Base-by-base conservation (phyloP, 2,888 invertebrate species). In the Heterodera filipjevi region DNA sequence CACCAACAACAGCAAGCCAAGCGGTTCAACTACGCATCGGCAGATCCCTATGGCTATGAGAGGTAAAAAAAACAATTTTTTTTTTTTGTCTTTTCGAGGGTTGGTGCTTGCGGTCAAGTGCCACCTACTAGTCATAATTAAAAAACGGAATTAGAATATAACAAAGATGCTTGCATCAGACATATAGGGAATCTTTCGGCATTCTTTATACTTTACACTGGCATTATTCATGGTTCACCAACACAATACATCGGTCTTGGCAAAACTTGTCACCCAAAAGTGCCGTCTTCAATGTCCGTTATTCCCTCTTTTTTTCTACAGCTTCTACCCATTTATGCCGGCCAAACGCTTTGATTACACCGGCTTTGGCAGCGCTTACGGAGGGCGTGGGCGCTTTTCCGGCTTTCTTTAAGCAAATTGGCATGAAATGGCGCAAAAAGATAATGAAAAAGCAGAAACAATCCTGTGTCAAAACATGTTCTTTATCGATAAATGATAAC, bases 21-120 rank as follows among this genome's bases (percentile, higher is more conserved):
- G 68, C 68, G 68, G 30, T 68, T 68, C 33, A 35, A 68, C 16
- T 68, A 68, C 8, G 68, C 19, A 22, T 35, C 68, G 68, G 12
- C 68, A 32, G 35, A 68, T 3, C 32, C 32, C 32, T 68, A 35
- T 35, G 33, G 35, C 32, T 32, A 30, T 35, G 68, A 35, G 33
- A 0, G 59, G 59, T 59, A 59, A 59, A 6, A 19, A 53, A 39
- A 39, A n/a, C n/a, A n/a, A n/a, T n/a, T n/a, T n/a, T n/a, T n/a
- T n/a, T n/a, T n/a, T n/a, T n/a, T n/a, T n/a, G n/a, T n/a, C n/a
- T n/a, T n/a, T n/a, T n/a, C n/a, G n/a, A n/a, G n/a, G n/a, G n/a
- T n/a, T n/a, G n/a, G n/a, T n/a, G n/a, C n/a, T n/a, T n/a, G n/a
- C n/a, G n/a, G n/a, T n/a, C n/a, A n/a, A n/a, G n/a, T n/a, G n/a